phyloP scores from a whole-genome alignment of 2,113 vertebrate genomes.

The Petromus typicus region DNA sequence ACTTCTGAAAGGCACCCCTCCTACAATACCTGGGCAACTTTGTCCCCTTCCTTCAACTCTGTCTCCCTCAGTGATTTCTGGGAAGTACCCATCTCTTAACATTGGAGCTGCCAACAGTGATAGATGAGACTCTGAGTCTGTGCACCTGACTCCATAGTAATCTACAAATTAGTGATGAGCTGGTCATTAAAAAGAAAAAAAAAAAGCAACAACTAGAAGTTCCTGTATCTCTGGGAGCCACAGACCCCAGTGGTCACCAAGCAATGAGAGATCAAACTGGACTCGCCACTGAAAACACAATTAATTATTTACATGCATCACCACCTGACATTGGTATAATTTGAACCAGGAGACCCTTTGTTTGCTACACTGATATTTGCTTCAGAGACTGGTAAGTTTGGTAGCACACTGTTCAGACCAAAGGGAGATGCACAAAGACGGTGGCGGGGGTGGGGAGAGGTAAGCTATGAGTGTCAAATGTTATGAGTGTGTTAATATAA shows the following conservation, averaged over 20 bases:
- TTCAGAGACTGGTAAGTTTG: neutral
- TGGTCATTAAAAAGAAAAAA: slow-evolving; percentile 70
- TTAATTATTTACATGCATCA: slow-evolving; percentile 85
- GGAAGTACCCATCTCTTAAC: slow-evolving; percentile 81
- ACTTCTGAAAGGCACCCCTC: slow-evolving; percentile 72
- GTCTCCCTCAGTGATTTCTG: slow-evolving; percentile 80
- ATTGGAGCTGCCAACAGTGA: slow-evolving; percentile 80
- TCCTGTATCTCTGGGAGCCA: slow-evolving; percentile 76
- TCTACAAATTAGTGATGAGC: slow-evolving; percentile 87
- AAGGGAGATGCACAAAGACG: neutral
- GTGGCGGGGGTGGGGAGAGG: slow-evolving; percentile 2
- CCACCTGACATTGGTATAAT: slow-evolving; percentile 72
- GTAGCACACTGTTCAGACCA: neutral
- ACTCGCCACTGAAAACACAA: slow-evolving; percentile 79
- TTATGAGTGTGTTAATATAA: neutral
- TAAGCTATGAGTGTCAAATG: neutral
- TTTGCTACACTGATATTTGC: slow-evolving; percentile 68
- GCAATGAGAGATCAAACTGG: slow-evolving; percentile 79
- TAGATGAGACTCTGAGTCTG: slow-evolving; percentile 82
- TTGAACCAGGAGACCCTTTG: slow-evolving; percentile 68
- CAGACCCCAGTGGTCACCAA: slow-evolving; percentile 75
- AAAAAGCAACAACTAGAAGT: slow-evolving; percentile 69
- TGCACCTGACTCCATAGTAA: slow-evolving; percentile 83
- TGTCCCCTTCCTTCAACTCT: slow-evolving; percentile 70
- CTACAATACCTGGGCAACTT: slow-evolving; percentile 60